Conservation (phyloP, 2,797 vertebrate genomes). For the Platyrinchus mystaceus region DNA sequence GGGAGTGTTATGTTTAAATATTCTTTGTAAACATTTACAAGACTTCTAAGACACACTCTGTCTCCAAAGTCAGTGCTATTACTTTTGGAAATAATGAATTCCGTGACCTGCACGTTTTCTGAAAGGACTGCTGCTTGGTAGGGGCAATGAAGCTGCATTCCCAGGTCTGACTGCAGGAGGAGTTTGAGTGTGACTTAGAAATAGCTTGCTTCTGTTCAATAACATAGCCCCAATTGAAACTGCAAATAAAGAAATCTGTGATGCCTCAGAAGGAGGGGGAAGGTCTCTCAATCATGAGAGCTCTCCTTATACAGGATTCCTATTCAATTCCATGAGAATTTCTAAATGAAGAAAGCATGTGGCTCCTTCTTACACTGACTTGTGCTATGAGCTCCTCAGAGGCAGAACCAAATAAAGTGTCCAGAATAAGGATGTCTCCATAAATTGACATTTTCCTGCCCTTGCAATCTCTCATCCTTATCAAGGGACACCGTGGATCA, state of each 20-base stretch:
- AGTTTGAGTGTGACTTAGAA: background rate
- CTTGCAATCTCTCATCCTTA: background rate
- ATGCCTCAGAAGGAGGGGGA: background rate
- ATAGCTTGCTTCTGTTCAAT: background rate
- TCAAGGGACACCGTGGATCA: background rate
- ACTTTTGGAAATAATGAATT: background rate
- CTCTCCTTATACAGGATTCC: background rate
- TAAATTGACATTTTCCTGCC: constrained; percentile 3
- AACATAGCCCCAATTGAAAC: background rate
- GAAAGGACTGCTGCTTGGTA: background rate
- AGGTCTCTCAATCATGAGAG: background rate
- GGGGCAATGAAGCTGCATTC: background rate
- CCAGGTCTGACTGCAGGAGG: background rate
- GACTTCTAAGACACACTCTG: background rate
- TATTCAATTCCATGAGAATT: background rate
- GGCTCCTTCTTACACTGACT: background rate
- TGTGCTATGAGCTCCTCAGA: background rate
- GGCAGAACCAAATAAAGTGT: background rate
- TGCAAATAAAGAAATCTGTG: background rate
- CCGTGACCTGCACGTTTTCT: background rate
- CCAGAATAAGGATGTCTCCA: background rate
- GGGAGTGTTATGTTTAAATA: constrained; percentile 15
- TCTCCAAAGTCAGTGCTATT: background rate
- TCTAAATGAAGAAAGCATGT: background rate
- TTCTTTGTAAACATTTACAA: constrained; percentile 19